phyloP scores from a whole-genome alignment of 2,888 invertebrate genomes.

The Saturnia japonica region DNA sequence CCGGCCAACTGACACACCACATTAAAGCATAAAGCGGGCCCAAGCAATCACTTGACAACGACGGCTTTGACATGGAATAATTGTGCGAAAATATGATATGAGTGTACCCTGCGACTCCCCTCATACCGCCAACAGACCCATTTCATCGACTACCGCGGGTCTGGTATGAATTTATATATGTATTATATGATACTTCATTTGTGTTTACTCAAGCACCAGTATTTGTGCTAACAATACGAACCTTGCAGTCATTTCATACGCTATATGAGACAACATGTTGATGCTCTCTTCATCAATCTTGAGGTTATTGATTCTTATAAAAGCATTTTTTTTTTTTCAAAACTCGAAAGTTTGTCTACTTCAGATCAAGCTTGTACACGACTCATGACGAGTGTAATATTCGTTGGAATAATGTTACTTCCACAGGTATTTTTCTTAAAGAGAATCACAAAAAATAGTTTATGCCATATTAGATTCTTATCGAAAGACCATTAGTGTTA shows the following conservation, averaged over 20 bases:
- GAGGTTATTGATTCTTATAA: not conserved
- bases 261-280: not conserved
- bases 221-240: not conserved
- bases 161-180: not conserved
- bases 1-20: conserved; percentile 51
- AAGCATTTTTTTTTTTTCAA: not conserved
- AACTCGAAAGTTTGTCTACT: not conserved
- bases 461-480: not conserved
- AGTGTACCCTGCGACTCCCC: not conserved
- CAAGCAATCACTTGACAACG: not conserved
- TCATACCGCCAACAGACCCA: not conserved
- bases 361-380: not conserved
- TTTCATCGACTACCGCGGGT: not conserved
- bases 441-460: not conserved
- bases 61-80: no score
- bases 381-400: not conserved
- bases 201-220: not conserved
- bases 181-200: not conserved
- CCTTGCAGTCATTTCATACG: not conserved
- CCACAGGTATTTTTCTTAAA: not conserved
- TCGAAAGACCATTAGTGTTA: not conserved
- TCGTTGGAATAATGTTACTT: not conserved
- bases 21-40: not conserved
- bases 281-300: not conserved
- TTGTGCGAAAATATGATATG: no score